Evolutionary conservation across 2,888 invertebrate genomes (phyloP).

Genomic region (Lymantria dispar): DNA sequence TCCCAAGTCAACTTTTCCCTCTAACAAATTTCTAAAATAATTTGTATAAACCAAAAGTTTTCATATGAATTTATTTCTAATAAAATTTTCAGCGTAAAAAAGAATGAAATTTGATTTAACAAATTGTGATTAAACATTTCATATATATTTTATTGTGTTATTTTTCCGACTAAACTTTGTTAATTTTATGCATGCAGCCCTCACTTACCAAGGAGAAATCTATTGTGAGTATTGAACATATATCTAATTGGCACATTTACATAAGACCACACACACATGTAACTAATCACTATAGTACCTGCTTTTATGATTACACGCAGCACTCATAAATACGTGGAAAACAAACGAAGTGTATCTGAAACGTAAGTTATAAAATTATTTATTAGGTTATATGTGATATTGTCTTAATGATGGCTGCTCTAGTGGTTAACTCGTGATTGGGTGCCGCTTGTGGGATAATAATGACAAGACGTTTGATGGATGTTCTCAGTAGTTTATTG

Average conservation of each 20-base stretch:
- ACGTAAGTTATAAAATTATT: slow-evolving; percentile 57
- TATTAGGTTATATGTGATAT: no score
- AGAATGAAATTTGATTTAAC: background rate
- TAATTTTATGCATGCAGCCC: slow-evolving; percentile 80
- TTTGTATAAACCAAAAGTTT: no score
- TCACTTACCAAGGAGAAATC: slow-evolving; percentile 77
- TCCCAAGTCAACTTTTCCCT: background rate
- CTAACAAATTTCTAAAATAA: background rate
- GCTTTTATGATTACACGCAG: slow-evolving; percentile 58
- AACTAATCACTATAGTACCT: background rate
- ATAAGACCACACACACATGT: background rate
- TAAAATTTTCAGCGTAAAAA: background rate
- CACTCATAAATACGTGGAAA: slow-evolving; percentile 74
- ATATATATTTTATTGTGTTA: slow-evolving; percentile 14
- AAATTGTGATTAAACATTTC: slow-evolving; percentile 1
- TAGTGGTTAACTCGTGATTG: no score
- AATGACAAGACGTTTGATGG: no score
- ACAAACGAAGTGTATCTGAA: slow-evolving; percentile 75
- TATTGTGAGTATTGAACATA: slow-evolving; percentile 69
- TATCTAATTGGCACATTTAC: slow-evolving; percentile 14
- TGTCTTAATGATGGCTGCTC: no score
- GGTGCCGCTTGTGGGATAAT: no score
- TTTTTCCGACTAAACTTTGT: slow-evolving; percentile 44
- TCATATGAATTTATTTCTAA: no score
- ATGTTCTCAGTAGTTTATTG: no score